A percentile compares a stretch with the other conserved stretches of the same genome.
Evolutionary conservation across 2,888 invertebrate genomes (phyloP).

Genomic region (Zhuqinia jingwanae): DNA sequence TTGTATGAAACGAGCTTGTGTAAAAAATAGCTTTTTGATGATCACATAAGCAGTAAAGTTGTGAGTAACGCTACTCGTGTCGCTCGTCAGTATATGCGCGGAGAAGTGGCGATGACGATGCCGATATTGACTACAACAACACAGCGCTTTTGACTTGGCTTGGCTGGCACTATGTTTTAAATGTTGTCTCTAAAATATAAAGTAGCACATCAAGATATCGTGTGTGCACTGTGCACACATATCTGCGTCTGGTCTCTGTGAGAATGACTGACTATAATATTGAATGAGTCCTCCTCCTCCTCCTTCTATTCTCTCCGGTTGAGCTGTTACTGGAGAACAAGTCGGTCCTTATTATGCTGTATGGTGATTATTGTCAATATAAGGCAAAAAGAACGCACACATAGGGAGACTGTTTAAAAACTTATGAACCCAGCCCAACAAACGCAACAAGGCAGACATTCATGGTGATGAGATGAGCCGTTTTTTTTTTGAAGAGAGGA

Average conservation of each 20-base stretch:
- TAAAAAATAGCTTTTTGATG: not conserved
- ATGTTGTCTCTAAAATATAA: conserved; percentile 25
- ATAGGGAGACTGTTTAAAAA: conserved; percentile 40
- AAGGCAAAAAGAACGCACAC: conserved; percentile 31
- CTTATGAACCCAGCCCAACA: conserved; percentile 13
- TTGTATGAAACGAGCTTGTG: conserved; percentile 42
- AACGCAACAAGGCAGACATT: not conserved
- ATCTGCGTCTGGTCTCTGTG: conserved; percentile 1
- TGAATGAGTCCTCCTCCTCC: conserved; percentile 33
- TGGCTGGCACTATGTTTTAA: not conserved
- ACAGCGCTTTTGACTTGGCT: not conserved
- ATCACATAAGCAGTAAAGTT: not conserved
- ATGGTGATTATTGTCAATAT: conserved; percentile 36
- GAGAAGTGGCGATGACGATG: conserved; percentile 31
- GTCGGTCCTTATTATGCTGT: conserved; percentile 43
- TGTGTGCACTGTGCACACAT: not conserved
- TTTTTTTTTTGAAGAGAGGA: not conserved
- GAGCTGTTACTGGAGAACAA: conserved; percentile 61
- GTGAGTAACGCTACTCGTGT: conserved; percentile 47
- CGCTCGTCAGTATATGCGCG: conserved; percentile 49
- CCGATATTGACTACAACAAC: not conserved
- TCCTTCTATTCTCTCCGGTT: conserved; percentile 40
- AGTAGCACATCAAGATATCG: conserved; percentile 58
- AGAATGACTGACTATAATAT: conserved; percentile 16
- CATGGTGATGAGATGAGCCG: no score